phyloP scores from a whole-genome alignment of 2,888 invertebrate species.

The Apamea crenata region DNA sequence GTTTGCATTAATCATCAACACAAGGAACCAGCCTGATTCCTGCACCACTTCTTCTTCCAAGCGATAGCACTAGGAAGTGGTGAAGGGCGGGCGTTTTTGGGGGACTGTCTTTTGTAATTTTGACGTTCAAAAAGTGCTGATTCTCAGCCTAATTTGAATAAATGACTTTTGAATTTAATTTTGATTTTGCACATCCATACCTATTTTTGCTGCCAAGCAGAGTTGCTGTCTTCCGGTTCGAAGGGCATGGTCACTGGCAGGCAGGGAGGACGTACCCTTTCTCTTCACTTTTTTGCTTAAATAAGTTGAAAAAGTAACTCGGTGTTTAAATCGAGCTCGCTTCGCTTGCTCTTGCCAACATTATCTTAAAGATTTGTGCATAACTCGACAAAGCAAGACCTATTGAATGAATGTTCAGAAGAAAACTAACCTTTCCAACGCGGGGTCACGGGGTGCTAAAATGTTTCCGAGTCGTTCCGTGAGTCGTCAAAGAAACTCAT shows the following conservation, averaged over 20 bases:
- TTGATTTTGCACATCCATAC: too few relatives aligned
- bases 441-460: background rate
- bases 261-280: too few relatives aligned
- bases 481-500: too few relatives aligned
- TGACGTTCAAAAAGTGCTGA: too few relatives aligned
- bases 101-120: too few relatives aligned
- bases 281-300: background rate
- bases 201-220: background rate
- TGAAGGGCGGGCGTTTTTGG: too few relatives aligned
- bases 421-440: background rate
- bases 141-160: too few relatives aligned
- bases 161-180: too few relatives aligned
- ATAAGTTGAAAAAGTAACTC: background rate
- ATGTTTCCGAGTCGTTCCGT: background rate
- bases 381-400: too few relatives aligned
- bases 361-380: too few relatives aligned
- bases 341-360: background rate
- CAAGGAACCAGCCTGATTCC: background rate
- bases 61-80: too few relatives aligned
- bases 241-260: background rate
- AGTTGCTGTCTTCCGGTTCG: background rate
- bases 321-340: background rate
- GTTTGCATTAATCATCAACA: background rate
- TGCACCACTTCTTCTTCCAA: too few relatives aligned
- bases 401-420: background rate